phyloP scores from a whole-genome alignment of 2,113 vertebrate species.

The Serilophus lunatus region DNA sequence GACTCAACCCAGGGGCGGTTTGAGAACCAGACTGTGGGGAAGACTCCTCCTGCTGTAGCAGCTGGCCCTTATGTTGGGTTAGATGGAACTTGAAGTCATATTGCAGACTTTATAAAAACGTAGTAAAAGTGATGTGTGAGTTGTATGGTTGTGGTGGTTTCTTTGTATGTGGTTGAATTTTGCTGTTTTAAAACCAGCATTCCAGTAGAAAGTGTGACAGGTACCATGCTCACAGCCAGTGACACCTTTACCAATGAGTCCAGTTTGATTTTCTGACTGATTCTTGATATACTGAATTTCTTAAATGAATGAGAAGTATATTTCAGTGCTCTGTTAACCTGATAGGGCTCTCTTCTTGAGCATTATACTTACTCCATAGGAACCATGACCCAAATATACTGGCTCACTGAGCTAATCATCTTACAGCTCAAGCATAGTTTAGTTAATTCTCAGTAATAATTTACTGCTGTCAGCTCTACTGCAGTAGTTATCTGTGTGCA shows the following conservation, averaged over 20 bases:
- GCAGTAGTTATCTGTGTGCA: constrained; percentile 40
- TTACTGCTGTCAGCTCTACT: constrained; percentile 14
- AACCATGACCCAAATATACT: neutral
- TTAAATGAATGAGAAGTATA: neutral
- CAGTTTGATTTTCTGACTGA: neutral
- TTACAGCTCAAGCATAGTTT: neutral
- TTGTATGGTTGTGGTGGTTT: neutral
- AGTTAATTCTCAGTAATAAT: constrained; percentile 51
- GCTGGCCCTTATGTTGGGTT: neutral
- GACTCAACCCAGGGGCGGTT: neutral
- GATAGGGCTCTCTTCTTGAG: neutral
- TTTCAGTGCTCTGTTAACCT: neutral
- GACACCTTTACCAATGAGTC: neutral
- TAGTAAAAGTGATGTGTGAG: neutral
- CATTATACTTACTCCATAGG: neutral
- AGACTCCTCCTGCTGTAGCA: neutral
- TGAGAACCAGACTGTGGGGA: neutral
- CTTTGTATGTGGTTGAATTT: neutral
- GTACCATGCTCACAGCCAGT: neutral
- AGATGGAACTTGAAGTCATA: neutral
- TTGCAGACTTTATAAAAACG: neutral
- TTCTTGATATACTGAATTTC: neutral
- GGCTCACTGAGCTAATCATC: neutral
- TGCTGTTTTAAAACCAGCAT: neutral
- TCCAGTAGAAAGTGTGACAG: neutral